phyloP scores from a whole-genome alignment of 2,888 invertebrate species.

The Lasioglossum lativentre region DNA sequence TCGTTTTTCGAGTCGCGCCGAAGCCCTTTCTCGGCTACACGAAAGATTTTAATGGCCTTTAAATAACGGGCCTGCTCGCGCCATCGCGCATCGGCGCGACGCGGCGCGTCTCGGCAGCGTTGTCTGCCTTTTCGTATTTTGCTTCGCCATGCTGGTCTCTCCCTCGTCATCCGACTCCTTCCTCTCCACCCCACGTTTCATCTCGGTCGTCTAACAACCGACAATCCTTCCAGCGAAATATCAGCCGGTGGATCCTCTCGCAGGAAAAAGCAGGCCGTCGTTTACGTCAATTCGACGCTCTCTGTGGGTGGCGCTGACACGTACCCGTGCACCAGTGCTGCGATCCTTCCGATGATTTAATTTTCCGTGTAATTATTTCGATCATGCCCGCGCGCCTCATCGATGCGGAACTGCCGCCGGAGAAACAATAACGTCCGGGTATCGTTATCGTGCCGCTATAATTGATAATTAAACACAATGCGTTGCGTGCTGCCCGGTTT shows the following conservation, averaged over 20 bases:
- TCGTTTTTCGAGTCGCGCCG: conserved; percentile 56
- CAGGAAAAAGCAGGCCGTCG: conserved; percentile 59
- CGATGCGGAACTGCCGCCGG: conserved; percentile 23
- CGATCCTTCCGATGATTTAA: conserved; percentile 43
- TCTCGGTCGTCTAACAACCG: conserved; percentile 17
- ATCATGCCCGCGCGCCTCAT: conserved; percentile 25
- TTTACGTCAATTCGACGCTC: conserved; percentile 65
- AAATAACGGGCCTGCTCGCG: conserved; percentile 59
- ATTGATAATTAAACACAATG: conserved; percentile 57
- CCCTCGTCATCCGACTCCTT: neutral
- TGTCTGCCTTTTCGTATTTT: conserved; percentile 42
- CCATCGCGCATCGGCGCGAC: conserved; percentile 29
- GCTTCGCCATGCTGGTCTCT: conserved; percentile 4
- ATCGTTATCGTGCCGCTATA: conserved; percentile 44
- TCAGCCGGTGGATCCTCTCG: conserved; percentile 45
- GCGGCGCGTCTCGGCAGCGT: conserved; percentile 42
- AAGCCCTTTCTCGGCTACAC: conserved; percentile 24
- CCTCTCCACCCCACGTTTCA: conserved; percentile 5
- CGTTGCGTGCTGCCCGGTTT: neutral
- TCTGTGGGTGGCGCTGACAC: conserved; percentile 63
- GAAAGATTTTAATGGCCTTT: conserved; percentile 65
- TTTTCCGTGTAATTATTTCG: conserved; percentile 63
- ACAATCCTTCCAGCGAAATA: conserved; percentile 52
- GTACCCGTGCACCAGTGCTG: conserved; percentile 26
- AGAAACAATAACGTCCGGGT: conserved; percentile 50